These are phyloP conservation scores for Ennomos quercinarius DNA, from an alignment of 2,888 invertebrate species.

Conservation along the genomic window DNA sequence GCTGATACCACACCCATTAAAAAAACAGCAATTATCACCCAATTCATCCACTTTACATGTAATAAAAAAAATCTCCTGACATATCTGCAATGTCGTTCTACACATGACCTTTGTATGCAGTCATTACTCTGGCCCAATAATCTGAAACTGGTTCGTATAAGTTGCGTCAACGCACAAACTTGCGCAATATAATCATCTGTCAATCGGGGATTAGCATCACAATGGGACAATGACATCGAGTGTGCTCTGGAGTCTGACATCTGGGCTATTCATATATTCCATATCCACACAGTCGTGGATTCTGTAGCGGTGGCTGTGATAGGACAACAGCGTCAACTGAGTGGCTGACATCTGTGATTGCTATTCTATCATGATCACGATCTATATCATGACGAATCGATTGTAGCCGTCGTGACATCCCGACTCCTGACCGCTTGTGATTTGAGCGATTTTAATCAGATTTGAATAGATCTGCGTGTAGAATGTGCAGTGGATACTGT, in stretches of 20 bases:
- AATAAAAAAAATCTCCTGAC: constrained; percentile 11
- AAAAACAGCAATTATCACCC: constrained; percentile 3
- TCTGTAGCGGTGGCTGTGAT: too few species aligned
- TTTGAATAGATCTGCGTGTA: constrained; percentile 6
- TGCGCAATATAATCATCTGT: constrained; percentile 70
- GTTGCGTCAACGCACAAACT: constrained; percentile 52
- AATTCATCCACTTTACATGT: constrained; percentile 11
- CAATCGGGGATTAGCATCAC: constrained; percentile 78
- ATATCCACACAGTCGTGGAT: too few species aligned
- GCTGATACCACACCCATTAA: too few species aligned
- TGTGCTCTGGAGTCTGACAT: constrained; percentile 25
- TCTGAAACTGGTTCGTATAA: constrained; percentile 46
- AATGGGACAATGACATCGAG: constrained; percentile 68
- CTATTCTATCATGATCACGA: constrained; percentile 1
- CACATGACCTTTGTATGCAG: constrained; percentile 53
- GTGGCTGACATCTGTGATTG: constrained; percentile 1
- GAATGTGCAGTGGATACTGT: background rate
- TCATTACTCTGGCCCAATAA: constrained; percentile 42
- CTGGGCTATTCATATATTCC: constrained; percentile 4
- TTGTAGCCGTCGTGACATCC: constrained; percentile 15
- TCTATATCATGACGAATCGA: constrained; percentile 8
- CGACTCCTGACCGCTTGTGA: constrained; percentile 14
- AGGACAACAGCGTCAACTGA: background rate
- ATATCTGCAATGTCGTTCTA: constrained; percentile 29
- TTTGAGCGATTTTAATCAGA: constrained; percentile 4